Evolutionary conservation across 1,140 invertebrate species (phyloP).

Genomic region (Propsilocerus akamusi): DNA sequence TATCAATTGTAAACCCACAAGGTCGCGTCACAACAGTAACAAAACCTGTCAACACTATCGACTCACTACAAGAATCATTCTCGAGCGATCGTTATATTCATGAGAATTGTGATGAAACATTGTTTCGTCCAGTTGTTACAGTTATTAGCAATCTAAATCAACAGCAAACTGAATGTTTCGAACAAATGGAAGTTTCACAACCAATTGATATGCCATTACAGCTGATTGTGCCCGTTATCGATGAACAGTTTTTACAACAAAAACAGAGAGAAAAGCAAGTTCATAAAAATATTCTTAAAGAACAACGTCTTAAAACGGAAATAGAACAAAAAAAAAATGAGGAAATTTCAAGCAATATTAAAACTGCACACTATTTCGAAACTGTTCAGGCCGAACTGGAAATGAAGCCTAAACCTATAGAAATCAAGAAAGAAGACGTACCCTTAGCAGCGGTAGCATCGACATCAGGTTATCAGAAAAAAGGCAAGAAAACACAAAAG

Average conservation of each 20-base stretch:
- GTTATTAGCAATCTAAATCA: conserved; percentile 19
- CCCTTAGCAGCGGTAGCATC: conserved; percentile 11
- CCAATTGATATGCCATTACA: conserved; percentile 18
- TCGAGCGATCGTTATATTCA: conserved; percentile 28
- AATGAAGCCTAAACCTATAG: conserved; percentile 6
- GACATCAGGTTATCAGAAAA: conserved; percentile 14
- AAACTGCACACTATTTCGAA: conserved; percentile 10
- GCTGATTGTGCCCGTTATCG: conserved; percentile 22
- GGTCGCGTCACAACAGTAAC: conserved; percentile 38
- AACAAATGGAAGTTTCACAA: conserved; percentile 9
- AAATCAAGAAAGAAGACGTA: conserved; percentile 12
- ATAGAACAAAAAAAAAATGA: neutral
- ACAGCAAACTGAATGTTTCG: neutral
- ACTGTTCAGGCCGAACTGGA: conserved; percentile 5
- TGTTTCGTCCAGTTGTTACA: conserved; percentile 36
- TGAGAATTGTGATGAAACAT: conserved; percentile 39
- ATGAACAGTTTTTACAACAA: conserved; percentile 19
- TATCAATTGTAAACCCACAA: conserved; percentile 45
- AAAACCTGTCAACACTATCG: conserved; percentile 29
- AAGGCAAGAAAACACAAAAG: conserved; percentile 13
- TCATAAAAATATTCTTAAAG: conserved; percentile 27
- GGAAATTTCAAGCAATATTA: conserved; percentile 4
- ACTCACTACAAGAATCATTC: conserved; percentile 20
- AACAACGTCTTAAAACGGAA: conserved; percentile 10
- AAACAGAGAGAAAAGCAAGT: conserved; percentile 22